Percentiles rank a stretch among this genome's conserved stretches.
Conservation (phyloP, 1,140 invertebrate genomes). For the Aphaenogaster floridana region DNA sequence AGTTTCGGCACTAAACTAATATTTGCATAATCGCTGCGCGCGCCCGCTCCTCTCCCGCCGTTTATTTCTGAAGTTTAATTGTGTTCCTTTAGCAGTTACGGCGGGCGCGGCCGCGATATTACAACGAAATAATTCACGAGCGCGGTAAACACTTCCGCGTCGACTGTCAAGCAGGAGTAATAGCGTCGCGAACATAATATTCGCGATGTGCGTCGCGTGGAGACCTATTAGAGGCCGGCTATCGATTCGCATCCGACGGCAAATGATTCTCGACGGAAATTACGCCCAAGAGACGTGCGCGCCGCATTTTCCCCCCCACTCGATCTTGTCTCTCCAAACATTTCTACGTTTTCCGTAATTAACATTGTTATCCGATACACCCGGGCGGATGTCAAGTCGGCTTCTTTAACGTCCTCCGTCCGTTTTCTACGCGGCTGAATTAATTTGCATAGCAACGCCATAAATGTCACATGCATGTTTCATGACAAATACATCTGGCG, state of each 20-base stretch:
- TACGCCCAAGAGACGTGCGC: constrained; percentile 3
- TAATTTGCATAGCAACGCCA: constrained; percentile 37
- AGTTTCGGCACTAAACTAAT: constrained; percentile 64
- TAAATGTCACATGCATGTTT: constrained; percentile 37
- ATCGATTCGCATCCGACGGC: constrained; percentile 47
- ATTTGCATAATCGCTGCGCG: constrained; percentile 63
- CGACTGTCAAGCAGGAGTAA: constrained; percentile 49
- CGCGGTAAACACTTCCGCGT: constrained; percentile 60
- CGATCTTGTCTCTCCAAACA: not conserved
- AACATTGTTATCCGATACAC: constrained; percentile 24
- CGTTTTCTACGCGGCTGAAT: constrained; percentile 27
- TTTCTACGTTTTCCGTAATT: constrained; percentile 14
- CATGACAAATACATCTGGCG: constrained; percentile 32
- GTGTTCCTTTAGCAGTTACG: constrained; percentile 62
- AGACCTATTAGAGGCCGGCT: constrained; percentile 52
- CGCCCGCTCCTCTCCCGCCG: constrained; percentile 11
- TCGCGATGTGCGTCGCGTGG: constrained; percentile 21
- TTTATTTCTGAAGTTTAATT: constrained; percentile 70
- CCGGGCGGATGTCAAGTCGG: not conserved
- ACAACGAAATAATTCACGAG: constrained; percentile 63
- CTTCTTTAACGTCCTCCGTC: constrained; percentile 21
- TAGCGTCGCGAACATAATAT: constrained; percentile 58
- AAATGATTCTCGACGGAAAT: constrained; percentile 58
- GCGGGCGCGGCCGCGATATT: constrained; percentile 51
- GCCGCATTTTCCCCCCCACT: not conserved